These are phyloP conservation scores for Babylonia areolata DNA, from an alignment of 1,140 invertebrate species.

Conservation along the genomic window DNA sequence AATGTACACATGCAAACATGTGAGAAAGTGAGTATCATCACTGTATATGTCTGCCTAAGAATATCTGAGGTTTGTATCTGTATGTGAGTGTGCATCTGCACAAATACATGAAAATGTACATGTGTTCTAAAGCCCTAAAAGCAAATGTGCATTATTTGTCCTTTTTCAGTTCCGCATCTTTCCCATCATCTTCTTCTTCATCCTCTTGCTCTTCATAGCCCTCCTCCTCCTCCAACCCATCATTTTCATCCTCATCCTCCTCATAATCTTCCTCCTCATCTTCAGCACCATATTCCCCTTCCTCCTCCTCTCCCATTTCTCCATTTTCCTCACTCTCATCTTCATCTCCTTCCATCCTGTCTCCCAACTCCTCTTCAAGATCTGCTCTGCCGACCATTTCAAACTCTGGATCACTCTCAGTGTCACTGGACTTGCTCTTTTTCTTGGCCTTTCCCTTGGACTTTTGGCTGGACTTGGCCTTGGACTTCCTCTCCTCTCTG, in stretches of 20 bases:
- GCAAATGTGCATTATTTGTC: constrained; percentile 44
- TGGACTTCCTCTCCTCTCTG: background rate
- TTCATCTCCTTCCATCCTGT: constrained; percentile 60
- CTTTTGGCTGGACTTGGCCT: background rate
- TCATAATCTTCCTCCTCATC: constrained; percentile 4
- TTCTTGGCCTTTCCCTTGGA: background rate
- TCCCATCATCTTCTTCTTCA: constrained; percentile 32
- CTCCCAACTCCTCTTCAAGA: constrained; percentile 69
- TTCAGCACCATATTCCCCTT: constrained; percentile 10
- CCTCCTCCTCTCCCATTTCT: constrained; percentile 52
- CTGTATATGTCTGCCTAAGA: too few relatives aligned
- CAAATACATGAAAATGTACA: too few relatives aligned
- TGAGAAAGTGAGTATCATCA: too few relatives aligned
- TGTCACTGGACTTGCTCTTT: constrained; percentile 60
- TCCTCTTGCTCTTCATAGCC: constrained; percentile 34
- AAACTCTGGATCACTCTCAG: constrained; percentile 48
- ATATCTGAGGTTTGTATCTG: too few relatives aligned
- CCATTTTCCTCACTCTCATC: constrained; percentile 54
- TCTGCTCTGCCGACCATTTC: constrained; percentile 61
- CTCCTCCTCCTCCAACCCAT: constrained; percentile 26
- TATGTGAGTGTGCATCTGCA: too few relatives aligned
- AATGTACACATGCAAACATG: too few relatives aligned
- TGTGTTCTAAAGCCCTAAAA: too few relatives aligned
- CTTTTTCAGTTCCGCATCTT: constrained; percentile 50
- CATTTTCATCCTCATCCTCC: constrained; percentile 35